Conservation (phyloP, 2,797 vertebrate genomes). For the Coregonus sp. region DNA sequence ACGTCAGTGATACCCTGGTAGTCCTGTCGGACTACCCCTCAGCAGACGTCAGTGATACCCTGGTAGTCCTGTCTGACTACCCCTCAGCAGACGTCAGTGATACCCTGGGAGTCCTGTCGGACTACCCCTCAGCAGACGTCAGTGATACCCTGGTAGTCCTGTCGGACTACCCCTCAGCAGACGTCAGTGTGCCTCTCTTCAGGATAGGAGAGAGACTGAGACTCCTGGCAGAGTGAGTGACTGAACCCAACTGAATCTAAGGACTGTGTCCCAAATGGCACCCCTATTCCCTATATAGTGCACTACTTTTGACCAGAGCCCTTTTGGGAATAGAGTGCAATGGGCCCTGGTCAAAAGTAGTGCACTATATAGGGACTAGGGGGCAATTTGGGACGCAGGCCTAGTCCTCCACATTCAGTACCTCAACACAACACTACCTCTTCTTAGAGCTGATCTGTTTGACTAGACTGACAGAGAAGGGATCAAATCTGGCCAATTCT, state of each 20-base stretch:
- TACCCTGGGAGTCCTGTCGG: not conserved
- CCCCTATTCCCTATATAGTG: not conserved
- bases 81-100: not conserved
- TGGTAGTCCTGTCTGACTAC: not conserved
- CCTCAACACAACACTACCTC: not conserved
- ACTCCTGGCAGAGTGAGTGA: constrained; percentile 53
- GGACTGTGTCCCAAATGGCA: not conserved
- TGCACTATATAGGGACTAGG: not conserved
- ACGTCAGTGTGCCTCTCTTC: constrained; percentile 66
- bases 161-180: not conserved
- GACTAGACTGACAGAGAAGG: not conserved
- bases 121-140: not conserved
- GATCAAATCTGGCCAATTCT: not conserved
- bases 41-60: no score
- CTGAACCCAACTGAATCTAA: not conserved
- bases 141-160: not conserved
- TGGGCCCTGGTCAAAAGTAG: not conserved
- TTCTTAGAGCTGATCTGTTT: not conserved
- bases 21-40: no score
- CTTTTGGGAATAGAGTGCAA: not conserved
- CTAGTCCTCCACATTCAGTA: not conserved
- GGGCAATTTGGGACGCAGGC: not conserved
- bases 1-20: no score
- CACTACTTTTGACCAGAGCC: not conserved
- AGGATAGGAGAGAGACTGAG: constrained; percentile 81